Percentiles rank a stretch among this genome's conserved stretches.
Evolutionary conservation across 2,797 vertebrate species (phyloP).

Genomic region (Oreochromis grahami): DNA sequence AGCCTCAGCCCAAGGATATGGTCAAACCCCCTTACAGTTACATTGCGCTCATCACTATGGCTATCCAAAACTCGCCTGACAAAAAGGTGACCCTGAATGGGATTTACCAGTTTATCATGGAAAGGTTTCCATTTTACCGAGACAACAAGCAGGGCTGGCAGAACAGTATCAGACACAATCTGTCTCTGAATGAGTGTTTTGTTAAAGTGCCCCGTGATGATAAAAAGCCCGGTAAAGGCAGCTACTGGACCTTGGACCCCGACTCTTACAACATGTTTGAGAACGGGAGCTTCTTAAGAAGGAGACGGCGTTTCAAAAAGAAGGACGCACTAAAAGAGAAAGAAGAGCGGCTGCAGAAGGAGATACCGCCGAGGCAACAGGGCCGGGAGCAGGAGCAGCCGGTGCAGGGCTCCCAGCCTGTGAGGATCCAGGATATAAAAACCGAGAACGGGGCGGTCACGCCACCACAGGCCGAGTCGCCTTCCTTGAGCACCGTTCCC

Average conservation of each 20-base stretch:
- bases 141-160: constrained; percentile 96
- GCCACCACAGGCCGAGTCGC: constrained; percentile 87
- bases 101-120: constrained; percentile 98
- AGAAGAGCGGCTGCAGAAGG: constrained; percentile 88
- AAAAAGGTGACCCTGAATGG: constrained; percentile 96
- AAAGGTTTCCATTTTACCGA: constrained; percentile 92
- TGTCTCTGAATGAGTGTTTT: constrained; percentile 92
- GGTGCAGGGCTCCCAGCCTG: constrained; percentile 76
- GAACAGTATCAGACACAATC: constrained; percentile 90
- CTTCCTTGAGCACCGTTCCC: constrained; percentile 83
- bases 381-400: constrained; percentile 76
- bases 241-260: constrained; percentile 94
- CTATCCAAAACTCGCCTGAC: constrained; percentile 92
- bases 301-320: constrained; percentile 92
- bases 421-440: constrained; percentile 95
- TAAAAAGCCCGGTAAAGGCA: constrained; percentile 93
- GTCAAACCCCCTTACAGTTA: constrained; percentile 94
- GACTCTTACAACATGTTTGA: constrained; percentile 98
- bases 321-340: constrained; percentile 94
- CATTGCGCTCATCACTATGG: constrained; percentile 95
- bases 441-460: constrained; percentile 91
- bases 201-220: constrained; percentile 93
- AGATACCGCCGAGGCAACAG: constrained; percentile 68
- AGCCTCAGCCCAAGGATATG: constrained; percentile 95
- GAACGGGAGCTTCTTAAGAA: constrained; percentile 90